Conservation (phyloP, 2,888 invertebrate species). For the Teinopalpus imperialis region DNA sequence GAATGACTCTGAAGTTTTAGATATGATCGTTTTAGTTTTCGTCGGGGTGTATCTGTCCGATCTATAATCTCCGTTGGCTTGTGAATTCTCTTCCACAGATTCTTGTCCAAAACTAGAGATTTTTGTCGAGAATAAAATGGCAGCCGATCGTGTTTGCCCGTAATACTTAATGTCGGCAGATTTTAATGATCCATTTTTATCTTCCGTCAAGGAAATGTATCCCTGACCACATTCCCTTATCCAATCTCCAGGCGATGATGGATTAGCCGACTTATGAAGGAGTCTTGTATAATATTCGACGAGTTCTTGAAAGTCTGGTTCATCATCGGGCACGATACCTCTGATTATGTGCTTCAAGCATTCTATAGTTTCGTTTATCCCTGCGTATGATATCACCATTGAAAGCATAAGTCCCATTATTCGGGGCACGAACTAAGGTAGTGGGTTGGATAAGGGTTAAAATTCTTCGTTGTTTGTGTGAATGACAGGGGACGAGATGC, state of each 20-base stretch:
- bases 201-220: constrained; percentile 64
- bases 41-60: constrained; percentile 70
- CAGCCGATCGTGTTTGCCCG: constrained; percentile 62
- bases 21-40: constrained; percentile 69
- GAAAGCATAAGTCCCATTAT: constrained; percentile 89
- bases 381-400: constrained; percentile 88
- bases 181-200: constrained; percentile 60
- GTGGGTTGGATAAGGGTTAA: constrained; percentile 40
- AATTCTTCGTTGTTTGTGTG: constrained; percentile 45
- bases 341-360: constrained; percentile 77
- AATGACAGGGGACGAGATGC: constrained; percentile 60
- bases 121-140: constrained; percentile 76
- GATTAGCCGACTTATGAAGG: constrained; percentile 55
- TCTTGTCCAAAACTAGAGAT: constrained; percentile 79
- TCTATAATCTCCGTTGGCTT: constrained; percentile 66
- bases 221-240: constrained; percentile 65
- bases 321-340: constrained; percentile 63
- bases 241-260: constrained; percentile 54
- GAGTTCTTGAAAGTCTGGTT: constrained; percentile 65
- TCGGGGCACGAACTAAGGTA: constrained; percentile 31
- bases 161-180: constrained; percentile 71
- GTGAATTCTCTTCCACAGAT: constrained; percentile 59
- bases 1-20: constrained; percentile 66
- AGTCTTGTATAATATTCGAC: constrained; percentile 63
- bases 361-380: constrained; percentile 86